Evolutionary conservation across 2,888 invertebrate species (phyloP), one percentile per base, ranked within the genome.

Genomic region (Hofmannophila pseudospretella): DNA sequence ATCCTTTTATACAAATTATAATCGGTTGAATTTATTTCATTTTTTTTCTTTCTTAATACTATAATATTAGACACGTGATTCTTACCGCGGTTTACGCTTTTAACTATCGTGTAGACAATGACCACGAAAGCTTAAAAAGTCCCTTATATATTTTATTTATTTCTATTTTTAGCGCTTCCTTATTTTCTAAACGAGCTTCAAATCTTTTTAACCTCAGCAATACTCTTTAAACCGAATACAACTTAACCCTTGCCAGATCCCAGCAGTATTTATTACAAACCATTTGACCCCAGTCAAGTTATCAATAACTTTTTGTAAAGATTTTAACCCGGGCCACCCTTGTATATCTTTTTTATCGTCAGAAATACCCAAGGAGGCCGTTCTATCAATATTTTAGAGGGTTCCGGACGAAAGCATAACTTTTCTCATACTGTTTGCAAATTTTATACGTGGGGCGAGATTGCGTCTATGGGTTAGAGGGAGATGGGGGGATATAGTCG

Each of bases 331-430:
- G 36, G 36, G 23, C 37, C 13, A 33, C 25, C 35, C 29, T 35
- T 49, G 45, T 49, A 51, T 56, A 54, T 54, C 58, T 57, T 57
- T 67, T 68, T 67, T 67, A 60, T 56, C 51, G 49, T 39, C 29
- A 19, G 39, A 39, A 41, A 46, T 38, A 43, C 45, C 42, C 41
- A 27, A 27, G 34, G 39, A 34, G 45, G 38, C 35, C 47, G 47
- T 51, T 44, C 44, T 53, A 57, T 62, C 61, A 61, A 63, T 66
- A 62, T 59, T 60, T 63, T 46, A 63, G 51, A 51, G 56, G 63
- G 62, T 54, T 54, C 41, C 54, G 47, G 45, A 32, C 39, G 49
- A 46, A 55, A 55, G 54, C 62, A 60, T 64, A 61, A 64, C 62
- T 61, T 58, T 42, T 42, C 54, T 47, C 42, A 40, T 50, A 54